Evolutionary conservation across 1,140 invertebrate species (phyloP), one percentile per base, ranked within the genome.

Genomic region (Idris sp.): DNA sequence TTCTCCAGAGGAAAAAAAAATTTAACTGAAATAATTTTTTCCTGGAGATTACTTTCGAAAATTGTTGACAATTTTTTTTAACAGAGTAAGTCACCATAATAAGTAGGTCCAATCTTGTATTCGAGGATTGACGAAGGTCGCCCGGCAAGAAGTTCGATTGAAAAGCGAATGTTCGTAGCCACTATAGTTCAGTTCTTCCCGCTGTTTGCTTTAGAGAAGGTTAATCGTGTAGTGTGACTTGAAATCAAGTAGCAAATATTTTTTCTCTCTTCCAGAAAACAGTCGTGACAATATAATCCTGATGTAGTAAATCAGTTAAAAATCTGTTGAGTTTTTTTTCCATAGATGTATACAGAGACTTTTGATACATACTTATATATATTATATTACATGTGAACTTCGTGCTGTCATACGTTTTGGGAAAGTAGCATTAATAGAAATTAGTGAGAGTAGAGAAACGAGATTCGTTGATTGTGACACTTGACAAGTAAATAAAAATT

Each of bases 101-200:
- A 64, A 64, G 61, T 72, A 48, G n/a, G 49, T 58, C 61, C 31
- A 76, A 68, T 76, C 49, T 73, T 44, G 58, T 58, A 59, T 64
- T 64, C 54, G 31, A 62, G 74, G 46, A 72, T 72, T 68, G 54
- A 69, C 54, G 77, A 77, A 79, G 74, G 74, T 74, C 74, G 74
- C 54, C 71, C 71, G 41, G 61, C 54, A 61, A 58, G 71, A 75
- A 79, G 72, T 80, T 71, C 78, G 73, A 82, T 79, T 83, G 79
- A 83, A 84, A 84, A 83, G 80, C 74, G 81, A 84, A 83, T 67
- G 78, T 77, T 49, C 69, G 43, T 65, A 58, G 59, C 48, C 40
- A 48, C 51, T 40, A 19, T 73, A 76, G 26, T 35, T 82, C 81
- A 83, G 79, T 83, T 80, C 43, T 74, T 81, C 67, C 49, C 77